Conservation (phyloP, 2,113 vertebrate species). For the Aphyosemion australe region DNA sequence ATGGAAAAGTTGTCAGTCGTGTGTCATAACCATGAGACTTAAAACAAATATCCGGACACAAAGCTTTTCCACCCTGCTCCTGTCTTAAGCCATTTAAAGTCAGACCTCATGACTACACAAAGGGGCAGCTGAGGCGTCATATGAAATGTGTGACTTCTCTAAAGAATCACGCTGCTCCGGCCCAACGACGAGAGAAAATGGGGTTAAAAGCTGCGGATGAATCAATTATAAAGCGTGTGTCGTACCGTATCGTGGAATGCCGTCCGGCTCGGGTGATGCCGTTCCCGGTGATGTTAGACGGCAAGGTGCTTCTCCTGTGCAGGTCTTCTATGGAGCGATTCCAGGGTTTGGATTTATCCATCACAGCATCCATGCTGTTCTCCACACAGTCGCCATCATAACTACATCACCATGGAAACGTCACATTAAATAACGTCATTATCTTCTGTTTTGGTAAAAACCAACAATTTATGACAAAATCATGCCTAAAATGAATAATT, state of each 20-base stretch:
- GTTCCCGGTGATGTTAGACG: slow-evolving; percentile 85
- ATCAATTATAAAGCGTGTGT: not conserved
- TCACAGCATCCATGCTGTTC: slow-evolving; percentile 83
- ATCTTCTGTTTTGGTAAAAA: no score
- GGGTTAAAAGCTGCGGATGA: no score
- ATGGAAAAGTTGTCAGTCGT: slow-evolving; percentile 20
- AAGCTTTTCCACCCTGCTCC: slow-evolving; percentile 20
- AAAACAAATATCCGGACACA: slow-evolving; percentile 23
- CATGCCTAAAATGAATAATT: no score
- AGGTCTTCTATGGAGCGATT: slow-evolving; percentile 96
- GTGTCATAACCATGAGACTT: slow-evolving; percentile 22
- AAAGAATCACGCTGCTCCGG: slow-evolving; percentile 33
- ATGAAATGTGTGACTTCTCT: slow-evolving; percentile 59
- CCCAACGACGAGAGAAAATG: not conserved
- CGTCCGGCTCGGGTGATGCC: slow-evolving; percentile 85
- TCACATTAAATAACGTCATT: not conserved
- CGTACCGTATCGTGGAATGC: slow-evolving; percentile 90
- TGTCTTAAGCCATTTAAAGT: slow-evolving; percentile 71
- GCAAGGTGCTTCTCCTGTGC: slow-evolving; percentile 84
- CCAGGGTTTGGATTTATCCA: slow-evolving; percentile 94
- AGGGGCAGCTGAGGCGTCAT: slow-evolving; percentile 53
- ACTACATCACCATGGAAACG: slow-evolving; percentile 64
- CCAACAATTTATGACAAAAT: no score
- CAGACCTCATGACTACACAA: slow-evolving; percentile 66
- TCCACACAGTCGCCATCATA: slow-evolving; percentile 94